phyloP scores from a whole-genome alignment of 2,888 invertebrate species.

The Eupithecia vulgata region DNA sequence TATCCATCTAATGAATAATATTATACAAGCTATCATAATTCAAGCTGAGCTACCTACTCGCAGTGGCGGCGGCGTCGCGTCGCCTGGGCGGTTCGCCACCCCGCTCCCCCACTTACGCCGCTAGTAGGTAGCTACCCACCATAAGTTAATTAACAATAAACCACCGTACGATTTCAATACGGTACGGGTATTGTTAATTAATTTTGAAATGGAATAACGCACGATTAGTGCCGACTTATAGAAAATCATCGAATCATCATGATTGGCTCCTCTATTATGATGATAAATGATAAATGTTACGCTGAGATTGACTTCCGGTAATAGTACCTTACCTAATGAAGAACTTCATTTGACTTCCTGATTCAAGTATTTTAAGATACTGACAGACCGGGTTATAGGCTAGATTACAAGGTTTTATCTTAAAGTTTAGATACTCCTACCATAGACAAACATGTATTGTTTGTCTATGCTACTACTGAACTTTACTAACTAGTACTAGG shows the following conservation, averaged over 20 bases:
- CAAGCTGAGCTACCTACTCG: no score
- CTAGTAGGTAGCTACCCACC: no score
- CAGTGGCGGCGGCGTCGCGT: no score
- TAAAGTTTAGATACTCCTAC: no score
- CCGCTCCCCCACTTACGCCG: no score
- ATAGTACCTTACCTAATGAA: slow-evolving; percentile 11
- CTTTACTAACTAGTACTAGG: no score
- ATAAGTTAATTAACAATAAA: background rate
- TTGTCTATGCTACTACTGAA: no score
- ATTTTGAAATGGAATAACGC: background rate
- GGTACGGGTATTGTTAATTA: no score
- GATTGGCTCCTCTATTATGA: slow-evolving; percentile 5
- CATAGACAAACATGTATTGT: no score
- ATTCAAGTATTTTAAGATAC: background rate
- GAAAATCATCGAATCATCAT: slow-evolving; percentile 1
- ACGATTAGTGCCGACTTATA: background rate
- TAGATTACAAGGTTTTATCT: background rate
- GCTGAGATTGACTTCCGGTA: slow-evolving; percentile 26
- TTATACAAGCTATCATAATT: no score
- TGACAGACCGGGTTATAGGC: background rate
- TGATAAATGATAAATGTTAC: slow-evolving; percentile 27
- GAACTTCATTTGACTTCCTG: slow-evolving; percentile 26
- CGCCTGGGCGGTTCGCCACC: no score
- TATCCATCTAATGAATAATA: no score
- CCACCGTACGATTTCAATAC: background rate